phyloP scores from a whole-genome alignment of 2,797 vertebrate genomes.

The Eulemur mongoz region DNA sequence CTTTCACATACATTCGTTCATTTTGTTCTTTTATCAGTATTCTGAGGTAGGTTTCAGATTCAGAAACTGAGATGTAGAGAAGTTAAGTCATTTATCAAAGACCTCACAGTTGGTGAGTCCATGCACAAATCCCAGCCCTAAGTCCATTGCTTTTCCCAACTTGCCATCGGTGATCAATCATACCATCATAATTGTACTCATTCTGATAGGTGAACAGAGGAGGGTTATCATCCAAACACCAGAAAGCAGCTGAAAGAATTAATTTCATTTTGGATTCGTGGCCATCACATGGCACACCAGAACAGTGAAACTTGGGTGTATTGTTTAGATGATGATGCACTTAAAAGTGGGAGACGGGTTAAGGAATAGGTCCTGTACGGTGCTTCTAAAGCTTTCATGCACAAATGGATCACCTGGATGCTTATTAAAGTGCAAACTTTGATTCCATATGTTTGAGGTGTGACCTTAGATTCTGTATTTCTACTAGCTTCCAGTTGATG shows the following conservation, averaged over 20 bases:
- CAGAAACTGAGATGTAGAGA: background rate
- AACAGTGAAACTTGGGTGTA: background rate
- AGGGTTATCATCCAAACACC: background rate
- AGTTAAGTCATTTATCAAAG: background rate
- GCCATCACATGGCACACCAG: background rate
- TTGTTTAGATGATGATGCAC: background rate
- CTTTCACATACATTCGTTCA: background rate
- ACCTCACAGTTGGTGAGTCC: background rate
- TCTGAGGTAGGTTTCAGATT: conserved; percentile 6
- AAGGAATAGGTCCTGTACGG: background rate
- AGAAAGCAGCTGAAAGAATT: background rate
- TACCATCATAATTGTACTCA: background rate
- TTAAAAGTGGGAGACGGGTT: background rate
- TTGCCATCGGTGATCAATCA: too few species aligned
- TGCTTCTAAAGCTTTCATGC: background rate
- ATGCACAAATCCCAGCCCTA: background rate
- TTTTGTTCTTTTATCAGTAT: background rate
- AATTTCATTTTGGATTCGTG: background rate
- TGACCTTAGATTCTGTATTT: background rate
- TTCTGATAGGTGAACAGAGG: background rate
- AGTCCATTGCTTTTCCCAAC: background rate
- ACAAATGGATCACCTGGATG: background rate
- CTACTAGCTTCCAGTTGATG: background rate
- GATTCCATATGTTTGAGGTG: background rate
- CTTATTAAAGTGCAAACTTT: background rate